A percentile compares a stretch with the other conserved stretches of the same genome.
phyloP scores from a whole-genome alignment of 2,113 vertebrate genomes.

The Malurus elegans region DNA sequence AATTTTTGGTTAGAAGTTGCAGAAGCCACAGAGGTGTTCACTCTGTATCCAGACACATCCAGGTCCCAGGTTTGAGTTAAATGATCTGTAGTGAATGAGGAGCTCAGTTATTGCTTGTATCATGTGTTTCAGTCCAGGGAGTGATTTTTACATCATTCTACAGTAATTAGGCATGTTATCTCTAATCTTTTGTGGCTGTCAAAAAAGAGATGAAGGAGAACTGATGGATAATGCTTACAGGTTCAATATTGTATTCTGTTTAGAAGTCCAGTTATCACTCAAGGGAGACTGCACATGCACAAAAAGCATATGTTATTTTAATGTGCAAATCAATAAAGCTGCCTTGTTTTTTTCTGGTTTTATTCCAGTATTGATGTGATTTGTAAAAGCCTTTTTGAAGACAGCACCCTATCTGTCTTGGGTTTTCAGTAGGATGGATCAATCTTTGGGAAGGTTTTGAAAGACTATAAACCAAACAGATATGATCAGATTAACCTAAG shows the following conservation, averaged over 20 bases:
- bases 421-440: background rate
- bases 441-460: conserved; percentile 4
- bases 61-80: background rate
- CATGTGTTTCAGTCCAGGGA: background rate
- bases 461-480: background rate
- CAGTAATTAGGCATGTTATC: conserved; percentile 62
- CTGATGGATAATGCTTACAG: conserved; percentile 33
- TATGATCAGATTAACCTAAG: background rate
- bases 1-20: background rate
- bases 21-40: background rate
- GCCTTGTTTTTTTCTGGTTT: conserved; percentile 60
- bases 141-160: conserved; percentile 72
- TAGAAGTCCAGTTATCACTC: conserved; percentile 67
- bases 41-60: background rate
- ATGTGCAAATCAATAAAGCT: conserved; percentile 74
- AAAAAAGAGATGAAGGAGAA: background rate
- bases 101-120: background rate
- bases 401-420: conserved; percentile 29
- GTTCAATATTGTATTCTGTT: conserved; percentile 71
- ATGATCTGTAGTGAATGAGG: background rate
- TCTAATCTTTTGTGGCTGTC: conserved; percentile 65
- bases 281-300: conserved; percentile 57
- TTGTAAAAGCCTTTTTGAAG: conserved; percentile 60
- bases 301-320: conserved; percentile 70
- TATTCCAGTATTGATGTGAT: conserved; percentile 61